Conservation (phyloP, 2,113 vertebrate species). For the Trematocara nigrifrons region DNA sequence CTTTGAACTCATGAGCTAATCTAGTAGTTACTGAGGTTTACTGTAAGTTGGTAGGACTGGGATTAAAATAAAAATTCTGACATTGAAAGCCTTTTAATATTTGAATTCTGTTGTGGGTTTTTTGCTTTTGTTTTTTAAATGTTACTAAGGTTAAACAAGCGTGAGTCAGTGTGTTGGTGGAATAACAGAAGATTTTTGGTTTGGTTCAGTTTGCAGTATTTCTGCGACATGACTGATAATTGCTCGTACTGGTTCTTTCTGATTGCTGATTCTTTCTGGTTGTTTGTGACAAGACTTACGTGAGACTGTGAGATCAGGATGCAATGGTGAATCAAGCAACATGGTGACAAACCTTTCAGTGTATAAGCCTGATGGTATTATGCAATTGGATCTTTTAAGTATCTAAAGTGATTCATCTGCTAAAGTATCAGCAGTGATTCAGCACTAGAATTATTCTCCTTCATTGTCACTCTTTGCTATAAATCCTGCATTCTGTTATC, state of each 20-base stretch:
- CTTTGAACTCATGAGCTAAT: not conserved
- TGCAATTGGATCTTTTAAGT: conserved; percentile 26
- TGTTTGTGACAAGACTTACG: not conserved
- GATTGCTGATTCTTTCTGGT: not conserved
- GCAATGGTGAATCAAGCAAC: not conserved
- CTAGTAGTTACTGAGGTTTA: not conserved
- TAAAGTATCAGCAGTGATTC: conserved; percentile 50
- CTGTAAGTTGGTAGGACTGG: not conserved
- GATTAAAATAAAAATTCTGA: not conserved
- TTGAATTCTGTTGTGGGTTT: not conserved
- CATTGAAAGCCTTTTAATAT: not conserved
- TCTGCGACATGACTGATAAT: not conserved
- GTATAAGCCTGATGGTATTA: conserved; percentile 6
- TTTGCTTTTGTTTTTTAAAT: not conserved
- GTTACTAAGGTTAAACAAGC: not conserved
- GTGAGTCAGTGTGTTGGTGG: not conserved
- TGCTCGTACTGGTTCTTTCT: not conserved
- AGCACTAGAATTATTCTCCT: conserved; percentile 24
- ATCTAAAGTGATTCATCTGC: conserved; percentile 27
- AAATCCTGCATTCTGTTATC: conserved; percentile 11
- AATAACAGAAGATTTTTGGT: not conserved
- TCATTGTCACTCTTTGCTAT: conserved; percentile 11
- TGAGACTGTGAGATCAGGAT: not conserved
- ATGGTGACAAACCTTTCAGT: not conserved
- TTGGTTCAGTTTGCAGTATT: not conserved